Conservation (phyloP, 2,797 vertebrate genomes). For the Neopelma chrysocephalum region DNA sequence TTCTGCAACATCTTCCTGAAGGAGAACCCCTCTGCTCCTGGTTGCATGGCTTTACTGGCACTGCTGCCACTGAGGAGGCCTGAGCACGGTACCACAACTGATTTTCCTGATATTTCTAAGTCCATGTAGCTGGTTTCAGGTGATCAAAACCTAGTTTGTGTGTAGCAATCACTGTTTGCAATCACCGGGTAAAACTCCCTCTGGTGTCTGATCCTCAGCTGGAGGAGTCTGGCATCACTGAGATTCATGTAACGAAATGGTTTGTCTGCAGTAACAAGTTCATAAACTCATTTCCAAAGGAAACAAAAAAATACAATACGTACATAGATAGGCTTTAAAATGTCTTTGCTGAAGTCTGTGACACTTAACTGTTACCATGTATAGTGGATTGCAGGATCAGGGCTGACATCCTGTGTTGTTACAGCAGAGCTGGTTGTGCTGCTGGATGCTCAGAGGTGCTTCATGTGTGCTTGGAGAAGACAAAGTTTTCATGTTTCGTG, state of each 20-base stretch:
- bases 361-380: rapidly evolving
- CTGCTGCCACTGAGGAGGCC: background rate
- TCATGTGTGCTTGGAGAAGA: background rate
- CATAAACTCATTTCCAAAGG: background rate
- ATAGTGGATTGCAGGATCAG: background rate
- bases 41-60: background rate
- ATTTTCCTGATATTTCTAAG: background rate
- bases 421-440: background rate
- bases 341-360: background rate
- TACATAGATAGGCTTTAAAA: background rate
- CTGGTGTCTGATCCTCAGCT: background rate
- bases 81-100: background rate
- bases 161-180: background rate
- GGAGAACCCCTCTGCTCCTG: background rate
- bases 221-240: background rate
- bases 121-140: background rate
- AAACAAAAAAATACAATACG: background rate
- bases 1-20: background rate
- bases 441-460: background rate
- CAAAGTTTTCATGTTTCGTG: background rate
- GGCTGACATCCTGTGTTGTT: background rate
- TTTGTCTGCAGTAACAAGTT: background rate
- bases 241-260: background rate
- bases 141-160: background rate
- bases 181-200: background rate